These are phyloP conservation scores for Eremophila alpestris DNA, from an alignment of 2,797 vertebrate genomes.

Conservation along the genomic window DNA sequence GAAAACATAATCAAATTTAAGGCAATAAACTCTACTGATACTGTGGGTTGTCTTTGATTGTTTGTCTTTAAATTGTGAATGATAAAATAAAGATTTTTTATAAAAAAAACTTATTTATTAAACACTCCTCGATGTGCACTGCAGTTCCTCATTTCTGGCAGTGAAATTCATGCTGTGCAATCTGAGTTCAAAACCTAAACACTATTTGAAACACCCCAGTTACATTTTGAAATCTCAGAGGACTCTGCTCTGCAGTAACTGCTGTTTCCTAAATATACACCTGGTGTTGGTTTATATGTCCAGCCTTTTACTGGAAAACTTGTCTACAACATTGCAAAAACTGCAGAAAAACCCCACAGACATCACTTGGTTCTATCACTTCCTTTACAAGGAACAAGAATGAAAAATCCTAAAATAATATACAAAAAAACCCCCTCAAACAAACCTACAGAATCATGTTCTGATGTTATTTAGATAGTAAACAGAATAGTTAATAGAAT, in stretches of 20 bases:
- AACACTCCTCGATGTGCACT: background rate
- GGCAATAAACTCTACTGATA: background rate
- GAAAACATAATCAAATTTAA: background rate
- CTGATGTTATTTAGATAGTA: background rate
- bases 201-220: background rate
- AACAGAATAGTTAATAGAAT: background rate
- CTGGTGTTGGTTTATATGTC: background rate
- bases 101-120: background rate
- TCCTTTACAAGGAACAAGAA: background rate
- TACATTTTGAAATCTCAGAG: background rate
- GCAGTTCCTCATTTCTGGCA: background rate
- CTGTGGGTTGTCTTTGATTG: background rate
- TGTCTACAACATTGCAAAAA: background rate
- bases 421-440: fast-evolving
- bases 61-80: background rate
- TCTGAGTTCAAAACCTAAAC: background rate
- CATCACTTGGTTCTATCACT: background rate
- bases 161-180: background rate
- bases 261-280: background rate
- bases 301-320: background rate
- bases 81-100: background rate
- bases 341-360: fast-evolving
- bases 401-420: background rate
- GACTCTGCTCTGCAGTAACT: background rate
- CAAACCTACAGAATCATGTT: background rate